A percentile compares a stretch with the other conserved stretches of the same genome.
These are phyloP conservation scores for Petrocephalus zakoni DNA, from an alignment of 2,113 vertebrate species.

Conservation along the genomic window DNA sequence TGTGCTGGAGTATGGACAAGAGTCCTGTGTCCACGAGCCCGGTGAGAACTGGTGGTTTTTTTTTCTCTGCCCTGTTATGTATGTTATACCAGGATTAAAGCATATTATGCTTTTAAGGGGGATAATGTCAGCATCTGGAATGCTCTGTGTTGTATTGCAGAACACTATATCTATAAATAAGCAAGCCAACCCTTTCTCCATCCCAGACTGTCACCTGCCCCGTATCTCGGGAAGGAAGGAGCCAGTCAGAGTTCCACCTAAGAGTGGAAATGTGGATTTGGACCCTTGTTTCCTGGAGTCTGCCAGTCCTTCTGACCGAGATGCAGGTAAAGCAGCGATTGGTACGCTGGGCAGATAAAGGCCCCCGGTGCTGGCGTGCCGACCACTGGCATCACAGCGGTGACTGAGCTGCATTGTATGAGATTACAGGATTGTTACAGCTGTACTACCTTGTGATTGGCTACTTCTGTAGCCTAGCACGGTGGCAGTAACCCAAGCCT, in stretches of 20 bases:
- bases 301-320: constrained; percentile 54
- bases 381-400: background rate
- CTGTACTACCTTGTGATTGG: background rate
- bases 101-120: background rate
- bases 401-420: background rate
- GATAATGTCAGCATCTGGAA: background rate
- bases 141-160: background rate
- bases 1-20: constrained; percentile 46
- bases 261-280: constrained; percentile 75
- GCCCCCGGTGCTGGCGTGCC: background rate
- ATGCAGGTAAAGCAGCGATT: constrained; percentile 61
- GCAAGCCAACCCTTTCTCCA: background rate
- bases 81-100: background rate
- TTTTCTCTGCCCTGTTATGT: background rate
- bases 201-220: constrained; percentile 54
- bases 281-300: constrained; percentile 67
- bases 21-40: constrained; percentile 52
- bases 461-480: background rate
- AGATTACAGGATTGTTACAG: background rate
- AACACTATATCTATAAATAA: background rate
- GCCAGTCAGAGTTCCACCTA: constrained; percentile 48
- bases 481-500: background rate
- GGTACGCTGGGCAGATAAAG: background rate
- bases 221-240: constrained; percentile 55
- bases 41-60: constrained; percentile 42